Base-by-base conservation (phyloP, 2,797 vertebrate species). In the Sebastes iracundus region DNA sequence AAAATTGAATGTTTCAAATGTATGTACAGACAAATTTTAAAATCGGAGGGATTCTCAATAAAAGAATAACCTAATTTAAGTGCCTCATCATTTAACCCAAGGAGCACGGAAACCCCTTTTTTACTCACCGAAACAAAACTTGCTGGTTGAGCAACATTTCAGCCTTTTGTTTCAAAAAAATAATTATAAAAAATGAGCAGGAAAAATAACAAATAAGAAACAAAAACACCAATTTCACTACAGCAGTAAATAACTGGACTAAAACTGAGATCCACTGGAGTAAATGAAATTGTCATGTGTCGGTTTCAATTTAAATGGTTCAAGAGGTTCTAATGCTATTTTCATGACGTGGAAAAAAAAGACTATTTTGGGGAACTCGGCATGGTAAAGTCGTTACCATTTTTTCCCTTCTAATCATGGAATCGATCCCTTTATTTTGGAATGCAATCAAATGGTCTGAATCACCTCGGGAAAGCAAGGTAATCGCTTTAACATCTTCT, bases 81-180 rank as follows among this genome's bases (percentile, higher is more conserved):
- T 96, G 95, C 96, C 92, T 93, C 83, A 42, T 91, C 82, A 72
- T 91, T 93, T 83, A 81, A 87, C 78, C 82, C 33, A 93, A 91
- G 86, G 88, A 92, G 88, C 89, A 87, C 72, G 12, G 42, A 80
- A 70, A 85, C 87, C 82, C 91, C 88, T 89, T 82, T 65, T 82
- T 65, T 38, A 89, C 76, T 89, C 77, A 94, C 94, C 89, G 77
- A 88, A 91, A 96, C 96, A 97, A 96, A 98, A 98, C 97, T 97
- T 97, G 97, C 97, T 98, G 97, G 97, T 97, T 97, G 96, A 97
- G 96, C 96, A 97, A 97, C 96, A 96, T 94, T 92, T 93, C 86
- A 93, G 91, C 92, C 89, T 90, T 91, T 91, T 90, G 80, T 87
- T 86, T 93, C 27, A 84, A 87, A 93, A 52, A 91, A 87, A 38